phyloP scores from a whole-genome alignment of 2,113 vertebrate genomes.

The Ictalurus furcatus region DNA sequence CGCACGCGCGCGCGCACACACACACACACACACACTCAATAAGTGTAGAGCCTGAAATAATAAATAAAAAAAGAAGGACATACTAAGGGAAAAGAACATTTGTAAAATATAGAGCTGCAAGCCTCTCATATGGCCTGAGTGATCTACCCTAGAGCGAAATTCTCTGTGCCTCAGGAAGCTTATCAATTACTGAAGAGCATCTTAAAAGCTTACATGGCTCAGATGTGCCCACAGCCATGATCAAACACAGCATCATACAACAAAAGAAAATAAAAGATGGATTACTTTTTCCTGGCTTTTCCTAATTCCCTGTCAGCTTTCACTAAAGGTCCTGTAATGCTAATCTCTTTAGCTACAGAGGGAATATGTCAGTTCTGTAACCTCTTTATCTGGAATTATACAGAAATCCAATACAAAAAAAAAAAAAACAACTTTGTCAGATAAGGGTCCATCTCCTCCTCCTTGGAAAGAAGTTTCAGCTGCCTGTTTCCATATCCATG shows the following conservation, averaged over 20 bases:
- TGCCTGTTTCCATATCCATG: slow-evolving; percentile 60
- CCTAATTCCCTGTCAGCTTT: slow-evolving; percentile 78
- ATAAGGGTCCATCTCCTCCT: slow-evolving; percentile 75
- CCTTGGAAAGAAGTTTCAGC: slow-evolving; percentile 65
- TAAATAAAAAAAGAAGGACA: slow-evolving; percentile 18
- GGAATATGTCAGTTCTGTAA: slow-evolving; percentile 79
- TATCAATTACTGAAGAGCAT: slow-evolving; percentile 58
- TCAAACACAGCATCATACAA: slow-evolving; percentile 55
- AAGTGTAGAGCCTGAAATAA: slow-evolving; percentile 15
- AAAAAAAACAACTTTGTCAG: slow-evolving; percentile 79
- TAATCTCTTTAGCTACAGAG: slow-evolving; percentile 76
- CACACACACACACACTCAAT: slow-evolving; percentile 1
- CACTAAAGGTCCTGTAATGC: slow-evolving; percentile 77
- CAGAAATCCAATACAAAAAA: slow-evolving; percentile 67
- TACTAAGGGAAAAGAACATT: not conserved
- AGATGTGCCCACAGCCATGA: slow-evolving; percentile 53
- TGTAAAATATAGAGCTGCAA: slow-evolving; percentile 35
- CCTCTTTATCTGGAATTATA: slow-evolving; percentile 80
- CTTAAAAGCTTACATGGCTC: slow-evolving; percentile 51
- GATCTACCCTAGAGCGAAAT: slow-evolving; percentile 51
- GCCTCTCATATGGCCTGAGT: slow-evolving; percentile 44
- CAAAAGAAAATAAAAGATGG: slow-evolving; percentile 71
- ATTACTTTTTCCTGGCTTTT: slow-evolving; percentile 80
- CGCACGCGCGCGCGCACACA: slow-evolving; percentile 7
- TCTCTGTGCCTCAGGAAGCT: slow-evolving; percentile 50